These are phyloP conservation scores for Heteropelma amictum DNA, from an alignment of 2,888 invertebrate species.

Conservation along the genomic window DNA sequence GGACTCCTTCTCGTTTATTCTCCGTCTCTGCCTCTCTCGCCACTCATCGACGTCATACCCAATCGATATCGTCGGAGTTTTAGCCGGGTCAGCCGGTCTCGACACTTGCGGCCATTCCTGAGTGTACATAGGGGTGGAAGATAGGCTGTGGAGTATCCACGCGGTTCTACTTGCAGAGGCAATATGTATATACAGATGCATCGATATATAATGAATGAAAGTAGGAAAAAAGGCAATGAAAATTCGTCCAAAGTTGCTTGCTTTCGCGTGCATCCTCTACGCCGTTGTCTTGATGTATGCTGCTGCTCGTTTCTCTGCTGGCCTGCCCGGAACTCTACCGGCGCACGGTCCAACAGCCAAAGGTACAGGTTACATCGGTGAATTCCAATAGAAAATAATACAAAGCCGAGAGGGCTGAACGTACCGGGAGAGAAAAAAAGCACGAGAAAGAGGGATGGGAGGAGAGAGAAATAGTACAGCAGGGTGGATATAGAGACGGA, in stretches of 20 bases:
- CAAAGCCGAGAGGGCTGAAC: slow-evolving; percentile 11
- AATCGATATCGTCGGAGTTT: slow-evolving; percentile 55
- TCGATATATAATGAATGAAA: too few relatives aligned
- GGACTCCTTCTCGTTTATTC: slow-evolving; percentile 17
- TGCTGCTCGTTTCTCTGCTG: slow-evolving; percentile 21
- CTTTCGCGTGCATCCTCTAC: too few relatives aligned
- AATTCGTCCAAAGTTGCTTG: too few relatives aligned
- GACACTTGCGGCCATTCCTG: slow-evolving; percentile 54
- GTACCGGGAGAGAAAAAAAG: not conserved
- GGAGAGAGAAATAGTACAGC: slow-evolving; percentile 10
- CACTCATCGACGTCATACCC: slow-evolving; percentile 54
- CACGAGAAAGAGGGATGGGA: not conserved
- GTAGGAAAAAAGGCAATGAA: too few relatives aligned
- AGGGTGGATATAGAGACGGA: slow-evolving; percentile 24
- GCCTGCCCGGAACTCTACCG: slow-evolving; percentile 15
- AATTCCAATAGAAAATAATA: slow-evolving; percentile 41
- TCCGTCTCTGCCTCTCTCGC: slow-evolving; percentile 33
- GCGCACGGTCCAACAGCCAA: not conserved
- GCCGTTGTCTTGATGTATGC: too few relatives aligned
- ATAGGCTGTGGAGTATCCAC: not conserved
- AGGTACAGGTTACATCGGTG: slow-evolving; percentile 43
- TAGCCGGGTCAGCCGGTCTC: slow-evolving; percentile 57
- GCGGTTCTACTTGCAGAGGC: too few relatives aligned
- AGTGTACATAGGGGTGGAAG: not conserved
- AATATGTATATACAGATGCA: too few relatives aligned